These are phyloP conservation scores for Pristionchus arcanus DNA, from an alignment of 2,888 invertebrate species.

Conservation along the genomic window DNA sequence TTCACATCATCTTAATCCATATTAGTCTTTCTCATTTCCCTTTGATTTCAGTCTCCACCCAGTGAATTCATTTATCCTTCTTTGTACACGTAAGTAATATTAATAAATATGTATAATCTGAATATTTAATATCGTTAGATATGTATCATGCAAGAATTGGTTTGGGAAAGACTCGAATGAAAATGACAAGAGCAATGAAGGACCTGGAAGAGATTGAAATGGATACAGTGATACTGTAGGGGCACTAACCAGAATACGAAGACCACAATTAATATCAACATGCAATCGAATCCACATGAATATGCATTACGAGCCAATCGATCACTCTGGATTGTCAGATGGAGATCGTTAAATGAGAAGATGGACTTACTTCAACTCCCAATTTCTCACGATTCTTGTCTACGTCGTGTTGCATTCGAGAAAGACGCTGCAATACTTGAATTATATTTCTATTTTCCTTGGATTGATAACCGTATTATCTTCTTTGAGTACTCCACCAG, in stretches of 20 bases:
- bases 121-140: neutral
- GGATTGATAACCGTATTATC: slow-evolving; percentile 87
- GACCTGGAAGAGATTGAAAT: slow-evolving; percentile 41
- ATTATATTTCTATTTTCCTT: neutral
- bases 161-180: slow-evolving; percentile 69
- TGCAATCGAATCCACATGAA: slow-evolving; percentile 72
- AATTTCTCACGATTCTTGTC: slow-evolving; percentile 69
- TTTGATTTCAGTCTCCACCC: neutral
- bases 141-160: neutral
- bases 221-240: neutral
- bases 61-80: neutral
- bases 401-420: slow-evolving; percentile 68
- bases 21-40: neutral
- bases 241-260: slow-evolving; percentile 68
- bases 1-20: neutral
- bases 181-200: slow-evolving; percentile 67
- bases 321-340: neutral
- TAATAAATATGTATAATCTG: neutral
- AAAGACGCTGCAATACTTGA: slow-evolving; percentile 61
- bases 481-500: slow-evolving; percentile 91
- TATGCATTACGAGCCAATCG: slow-evolving; percentile 52
- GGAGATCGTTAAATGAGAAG: neutral
- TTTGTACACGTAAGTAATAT: neutral
- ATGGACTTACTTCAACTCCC: slow-evolving; percentile 55
- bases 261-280: slow-evolving; percentile 70